A percentile compares a stretch with the other conserved stretches of the same genome.
Evolutionary conservation across 2,888 invertebrate species (phyloP).

Genomic region (Pachymerium ferrugineum): DNA sequence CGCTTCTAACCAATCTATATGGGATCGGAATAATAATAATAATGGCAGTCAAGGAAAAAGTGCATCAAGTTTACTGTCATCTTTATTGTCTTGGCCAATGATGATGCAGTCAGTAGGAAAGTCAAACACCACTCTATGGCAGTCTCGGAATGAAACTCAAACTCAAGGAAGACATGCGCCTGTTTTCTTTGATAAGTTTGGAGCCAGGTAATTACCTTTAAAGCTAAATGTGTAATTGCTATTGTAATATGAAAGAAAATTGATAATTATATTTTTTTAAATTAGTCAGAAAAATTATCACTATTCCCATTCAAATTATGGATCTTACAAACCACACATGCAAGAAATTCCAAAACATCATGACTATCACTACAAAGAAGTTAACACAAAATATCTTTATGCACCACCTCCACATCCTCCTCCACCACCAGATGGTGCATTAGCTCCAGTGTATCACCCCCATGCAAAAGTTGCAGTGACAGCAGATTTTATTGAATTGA

Average conservation of each 20-base stretch:
- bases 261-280: background rate
- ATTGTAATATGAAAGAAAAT: background rate
- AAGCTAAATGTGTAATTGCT: background rate
- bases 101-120: background rate
- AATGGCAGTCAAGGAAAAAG: too few relatives aligned
- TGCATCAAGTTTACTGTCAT: background rate
- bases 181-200: background rate
- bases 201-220: background rate
- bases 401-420: slow-evolving; percentile 28
- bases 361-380: slow-evolving; percentile 6
- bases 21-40: background rate
- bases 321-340: background rate
- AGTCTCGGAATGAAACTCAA: background rate
- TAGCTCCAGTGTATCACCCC: slow-evolving; percentile 34
- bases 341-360: background rate
- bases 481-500: slow-evolving; percentile 36
- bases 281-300: background rate
- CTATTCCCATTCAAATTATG: background rate
- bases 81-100: background rate
- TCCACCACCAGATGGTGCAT: slow-evolving; percentile 33
- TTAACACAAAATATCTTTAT: slow-evolving; percentile 7
- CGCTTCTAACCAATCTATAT: background rate
- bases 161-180: background rate
- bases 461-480: slow-evolving; percentile 31
- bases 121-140: background rate